A percentile compares a stretch with the other conserved stretches of the same genome.
phyloP scores from a whole-genome alignment of 2,888 invertebrate genomes.

The Enchytraeus crypticus region DNA sequence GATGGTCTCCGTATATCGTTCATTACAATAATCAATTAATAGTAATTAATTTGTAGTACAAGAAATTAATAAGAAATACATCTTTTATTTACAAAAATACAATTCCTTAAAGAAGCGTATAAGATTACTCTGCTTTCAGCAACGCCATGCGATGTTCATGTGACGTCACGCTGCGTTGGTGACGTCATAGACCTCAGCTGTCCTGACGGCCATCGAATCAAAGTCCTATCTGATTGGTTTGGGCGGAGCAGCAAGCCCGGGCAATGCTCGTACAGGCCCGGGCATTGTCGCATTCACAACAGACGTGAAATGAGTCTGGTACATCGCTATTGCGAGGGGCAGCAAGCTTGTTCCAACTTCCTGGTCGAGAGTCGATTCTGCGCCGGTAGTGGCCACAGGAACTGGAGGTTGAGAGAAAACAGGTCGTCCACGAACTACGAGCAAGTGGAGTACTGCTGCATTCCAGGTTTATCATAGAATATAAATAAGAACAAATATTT shows the following conservation, averaged over 20 bases:
- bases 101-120: too few species aligned
- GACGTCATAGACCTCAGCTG: constrained; percentile 21
- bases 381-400: constrained; percentile 18
- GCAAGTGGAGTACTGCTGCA: constrained; percentile 42
- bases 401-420: too few species aligned
- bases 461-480: constrained; percentile 34
- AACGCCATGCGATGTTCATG: too few species aligned
- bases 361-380: constrained; percentile 21
- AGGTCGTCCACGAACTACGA: constrained; percentile 40
- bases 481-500: too few species aligned
- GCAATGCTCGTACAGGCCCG: constrained; percentile 13
- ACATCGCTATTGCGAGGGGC: constrained; percentile 23
- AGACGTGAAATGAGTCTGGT: constrained; percentile 15
- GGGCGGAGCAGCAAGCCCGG: constrained; percentile 7
- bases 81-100: too few species aligned
- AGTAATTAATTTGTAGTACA: too few species aligned
- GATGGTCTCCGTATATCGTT: too few species aligned
- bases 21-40: too few species aligned
- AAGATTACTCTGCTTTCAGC: too few species aligned
- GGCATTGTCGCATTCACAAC: constrained; percentile 21
- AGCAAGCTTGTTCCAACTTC: constrained; percentile 18
- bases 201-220: constrained; percentile 17
- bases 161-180: constrained; percentile 19
- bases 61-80: too few species aligned
- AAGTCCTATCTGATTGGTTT: constrained; percentile 22